Base-by-base conservation (phyloP, 2,113 vertebrate genomes). In the Trematocara macrostoma region DNA sequence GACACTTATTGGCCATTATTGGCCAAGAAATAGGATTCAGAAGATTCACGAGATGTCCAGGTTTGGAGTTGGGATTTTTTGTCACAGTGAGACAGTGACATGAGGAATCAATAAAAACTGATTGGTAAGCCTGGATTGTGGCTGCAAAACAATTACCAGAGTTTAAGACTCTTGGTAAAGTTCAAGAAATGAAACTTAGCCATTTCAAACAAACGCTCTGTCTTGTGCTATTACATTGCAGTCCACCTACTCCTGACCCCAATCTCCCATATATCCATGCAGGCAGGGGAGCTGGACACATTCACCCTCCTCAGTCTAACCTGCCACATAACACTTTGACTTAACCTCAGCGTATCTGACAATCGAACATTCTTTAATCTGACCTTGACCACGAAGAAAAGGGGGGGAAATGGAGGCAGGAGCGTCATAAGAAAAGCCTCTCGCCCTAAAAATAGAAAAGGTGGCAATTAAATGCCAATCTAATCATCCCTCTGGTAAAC, bases 401-500 rank as follows among this genome's bases (percentile, higher is more conserved):
- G 35, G 47, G 31, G 8, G 11, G 6, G 0, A 51, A 53, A 64
- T 15, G 49, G 61, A 53, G 81, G 71, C 52, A 34, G 76, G 71
- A 40, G 56, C 9, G 61, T 86, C 52, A 23, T 59, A 86, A 85
- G 88, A 90, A 85, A 91, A 86, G 11, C 47, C 78, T 87, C 85
- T 87, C 59, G 2, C 29, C 82, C 94, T 95, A 93, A 92, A 94
- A 94, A 94, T 94, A 94, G 93, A 92, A 93, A 95, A 91, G 84
- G 93, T 92, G 92, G 94, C 94, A 93, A 95, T 96, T 95, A 96
- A 92, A 76, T 83, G 88, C 86, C 93, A 92, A 94, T 95, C 93
- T 93, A 92, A 94, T 96, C 93, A 95, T 94, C 92, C 87, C 87
- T 87, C 84, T 92, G 92, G 89, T 94, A 94, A 95, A 95, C 89